Conservation (phyloP, 2,113 vertebrate species). For the Malurus melanocephalus region DNA sequence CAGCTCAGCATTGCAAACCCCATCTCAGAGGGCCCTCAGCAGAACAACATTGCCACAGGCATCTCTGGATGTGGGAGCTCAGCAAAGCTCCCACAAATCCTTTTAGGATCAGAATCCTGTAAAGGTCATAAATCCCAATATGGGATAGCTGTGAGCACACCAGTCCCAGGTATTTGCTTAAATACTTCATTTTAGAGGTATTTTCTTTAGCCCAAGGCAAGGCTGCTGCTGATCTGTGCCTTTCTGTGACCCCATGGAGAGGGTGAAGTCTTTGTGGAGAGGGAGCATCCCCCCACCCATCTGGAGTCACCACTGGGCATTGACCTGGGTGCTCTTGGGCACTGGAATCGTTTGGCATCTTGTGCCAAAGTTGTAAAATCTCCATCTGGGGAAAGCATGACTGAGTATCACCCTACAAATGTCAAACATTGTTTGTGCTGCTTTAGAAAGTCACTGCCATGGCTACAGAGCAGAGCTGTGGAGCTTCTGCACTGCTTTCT, state of each 20-base stretch:
- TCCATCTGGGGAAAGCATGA: background rate
- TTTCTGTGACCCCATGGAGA: background rate
- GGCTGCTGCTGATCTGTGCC: background rate
- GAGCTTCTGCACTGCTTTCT: background rate
- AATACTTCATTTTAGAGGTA: background rate
- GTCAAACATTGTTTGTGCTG: background rate
- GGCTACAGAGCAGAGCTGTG: background rate
- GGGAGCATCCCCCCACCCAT: background rate
- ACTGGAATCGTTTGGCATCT: background rate
- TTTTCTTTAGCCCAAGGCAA: background rate
- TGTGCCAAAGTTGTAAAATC: background rate
- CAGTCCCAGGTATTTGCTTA: background rate
- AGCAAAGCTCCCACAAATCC: background rate
- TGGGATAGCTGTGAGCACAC: background rate
- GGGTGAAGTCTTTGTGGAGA: background rate
- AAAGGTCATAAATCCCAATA: background rate
- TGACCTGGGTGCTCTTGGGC: background rate
- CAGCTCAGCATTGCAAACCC: background rate
- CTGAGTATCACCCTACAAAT: rapidly evolving
- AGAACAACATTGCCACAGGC: background rate
- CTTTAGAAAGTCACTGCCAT: background rate
- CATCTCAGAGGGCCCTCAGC: background rate
- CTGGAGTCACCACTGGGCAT: background rate
- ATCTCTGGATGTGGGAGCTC: background rate
- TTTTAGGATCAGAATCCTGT: background rate